Base-by-base conservation (phyloP, 2,888 invertebrate species). In the Macaria liturata region DNA sequence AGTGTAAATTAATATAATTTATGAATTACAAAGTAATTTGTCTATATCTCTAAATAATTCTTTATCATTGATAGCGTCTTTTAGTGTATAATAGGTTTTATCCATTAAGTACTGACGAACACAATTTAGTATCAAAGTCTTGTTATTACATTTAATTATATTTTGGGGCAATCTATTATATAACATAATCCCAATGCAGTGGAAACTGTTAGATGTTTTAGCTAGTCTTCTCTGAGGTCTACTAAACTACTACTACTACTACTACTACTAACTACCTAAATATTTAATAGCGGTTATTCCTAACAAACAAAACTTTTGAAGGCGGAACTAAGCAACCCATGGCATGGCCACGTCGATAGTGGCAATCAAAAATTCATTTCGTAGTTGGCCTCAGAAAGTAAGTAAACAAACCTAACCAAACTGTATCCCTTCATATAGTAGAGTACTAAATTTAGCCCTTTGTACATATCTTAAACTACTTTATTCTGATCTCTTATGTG, bases 331-430 rank as follows among this genome's bases (percentile, higher is more conserved):
- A 46, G 31, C 42, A 39, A 50, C 54, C 55, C 42, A 37, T 51
- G 59, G 54, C 55, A 51, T 51, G 51, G 43, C 55, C 47, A 39
- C 51, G 48, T 59, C 51, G 59, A 59, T 55, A 59, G 46, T 55
- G 31, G 45, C 42, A 52, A 59, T 59, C 54, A 59, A 59, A 59
- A 55, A 59, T 55, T 59, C 51, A 59, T 59, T 59, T 51, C 44
- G 30, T 8, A 52, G 49, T 52, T 51, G 55, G 54, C 59, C 59
- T 45, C 40, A 51, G 46, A 45, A 49, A 44, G 47, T 9, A 40
- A 47, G 59, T 59, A 52, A 55, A 54, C 59, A 54, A 9, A 39
- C 51, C 51, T 48, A 51, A 58, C 45, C 44, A 54, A 54, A 54
- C 59, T 44, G 44, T 59, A 32, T 48, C 39, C 50, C 40, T 51